Evolutionary conservation across 2,797 vertebrate species (phyloP), one percentile per base, ranked within the genome.

Genomic region (Gymnocypris eckloni): DNA sequence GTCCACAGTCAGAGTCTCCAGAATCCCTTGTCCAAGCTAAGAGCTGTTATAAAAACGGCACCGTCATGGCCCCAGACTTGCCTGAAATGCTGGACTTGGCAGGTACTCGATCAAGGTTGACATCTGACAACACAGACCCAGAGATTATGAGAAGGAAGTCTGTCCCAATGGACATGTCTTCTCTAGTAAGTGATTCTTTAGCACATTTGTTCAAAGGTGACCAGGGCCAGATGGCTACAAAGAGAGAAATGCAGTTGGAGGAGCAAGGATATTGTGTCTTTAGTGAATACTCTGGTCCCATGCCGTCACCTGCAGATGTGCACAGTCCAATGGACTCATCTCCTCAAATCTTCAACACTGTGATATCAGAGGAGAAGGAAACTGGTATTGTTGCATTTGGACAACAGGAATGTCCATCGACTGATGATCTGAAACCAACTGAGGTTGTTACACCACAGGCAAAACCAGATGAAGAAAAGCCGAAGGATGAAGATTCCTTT

Each of bases 181-280:
- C 89, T 43, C 90, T 93, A 9, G 48, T 90, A 5, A 92, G 94
- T 75, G 95, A 96, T 87, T 93, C 94, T 13, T 89, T 96, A 41
- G 92, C 93, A 13, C 91, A 93, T 76, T 86, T 96, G 12, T 83
- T 94, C 82, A 94, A 94, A 84, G 94, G 94, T 59, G 93, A 95
- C 84, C 93, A 91, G 33, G 94, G 93, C 90, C 95, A 94, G 50
- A 87, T 90, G 73, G 54, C 77, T 39, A 91, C 90, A 88, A 95
- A 92, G 93, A 96, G 96, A 72, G 98, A 99, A 64, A 98, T 97
- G 90, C 98, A 99, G 79, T 89, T 97, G 4, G 98, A 99, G 93
- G 98, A 99, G 86, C 93, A 99, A 91, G 98, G 98, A 77, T 99
- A 99, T 90, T 99, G 98, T 93, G 98, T 99, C 89, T 99, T 99